Base-by-base conservation (phyloP, 2,797 vertebrate species). In the Typhlichthys eigenmanni region DNA sequence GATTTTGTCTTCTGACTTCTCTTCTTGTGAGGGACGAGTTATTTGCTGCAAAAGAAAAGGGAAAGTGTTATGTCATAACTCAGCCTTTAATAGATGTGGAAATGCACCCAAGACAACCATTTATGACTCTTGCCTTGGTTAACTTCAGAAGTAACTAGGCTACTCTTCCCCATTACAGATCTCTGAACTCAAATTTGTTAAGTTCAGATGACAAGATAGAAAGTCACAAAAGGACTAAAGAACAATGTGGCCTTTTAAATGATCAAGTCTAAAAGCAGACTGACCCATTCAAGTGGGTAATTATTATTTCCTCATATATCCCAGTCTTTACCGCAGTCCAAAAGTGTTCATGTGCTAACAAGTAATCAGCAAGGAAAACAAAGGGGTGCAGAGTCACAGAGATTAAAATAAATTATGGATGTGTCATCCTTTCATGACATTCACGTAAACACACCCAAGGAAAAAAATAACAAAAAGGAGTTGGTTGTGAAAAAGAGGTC, bases 1-100 rank as follows among this genome's bases (percentile, higher is more conserved):
- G 88, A 85, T 93, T 77, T 99, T 99, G 52, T 99, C 98, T 87
- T 97, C 94, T 57, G 94, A 86, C 84, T 98, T 99, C 75, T 99
- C 97, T 92, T 99, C 98, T 93, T 98, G 98, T 72, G 96, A 95
- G 76, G 97, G 95, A 62, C 97, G 95, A 64, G 96, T 89, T 92
- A 98, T 95, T 88, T 98, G 97, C 93, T 98, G 91, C 76, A 90
- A 72, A 76, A 86, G 89, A 55, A 78, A 89, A 7, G 12, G 2
- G 72, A 56, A 54, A 0, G 45, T 0, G 13, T 56, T 34, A 29
- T 24, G 46, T 17, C 17, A 16, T 51, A 10, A 8, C 8, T 51
- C n/a, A 38, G 38, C 6, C 38, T 7, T 6, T 38, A 9, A 7
- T 38, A 38, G 9, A 38, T 38, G 8, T 38, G 38, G 6, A 9